These are phyloP conservation scores for Arnoldichthys spilopterus DNA, from an alignment of 2,797 vertebrate species.

Conservation along the genomic window DNA sequence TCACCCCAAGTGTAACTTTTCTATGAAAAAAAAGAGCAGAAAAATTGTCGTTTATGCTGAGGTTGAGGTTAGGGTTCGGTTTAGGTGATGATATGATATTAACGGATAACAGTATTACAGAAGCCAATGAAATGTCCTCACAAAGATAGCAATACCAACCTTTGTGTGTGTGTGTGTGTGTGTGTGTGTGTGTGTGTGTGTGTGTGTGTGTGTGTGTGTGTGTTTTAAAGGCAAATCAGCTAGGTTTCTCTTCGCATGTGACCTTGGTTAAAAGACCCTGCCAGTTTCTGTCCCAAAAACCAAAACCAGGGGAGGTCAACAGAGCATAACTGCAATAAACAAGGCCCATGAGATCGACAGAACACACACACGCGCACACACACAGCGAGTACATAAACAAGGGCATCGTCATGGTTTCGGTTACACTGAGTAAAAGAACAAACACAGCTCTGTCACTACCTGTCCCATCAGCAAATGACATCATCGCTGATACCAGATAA, in stretches of 20 bases:
- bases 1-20: too few relatives aligned
- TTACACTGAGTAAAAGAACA: conserved; percentile 43
- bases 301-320: conserved; percentile 16
- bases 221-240: background rate
- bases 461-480: conserved; percentile 68
- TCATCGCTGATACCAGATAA: conserved; percentile 76
- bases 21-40: too few relatives aligned
- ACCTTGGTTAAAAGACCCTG: conserved; percentile 23
- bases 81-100: too few relatives aligned
- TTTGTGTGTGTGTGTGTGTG: conserved; percentile 6
- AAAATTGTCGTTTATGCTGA: too few relatives aligned
- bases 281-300: conserved; percentile 26
- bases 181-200: conserved; percentile 18
- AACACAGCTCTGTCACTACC: conserved; percentile 50
- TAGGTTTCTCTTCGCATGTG: background rate
- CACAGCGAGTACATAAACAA: conserved; percentile 33
- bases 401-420: conserved; percentile 59
- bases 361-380: conserved; percentile 25
- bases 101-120: too few relatives aligned
- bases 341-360: conserved; percentile 7
- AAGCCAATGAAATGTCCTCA: too few relatives aligned
- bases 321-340: conserved; percentile 29
- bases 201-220: background rate
- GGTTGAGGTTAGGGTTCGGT: too few relatives aligned
- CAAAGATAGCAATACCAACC: too few relatives aligned